Evolutionary conservation across 2,888 invertebrate genomes (phyloP).

Genomic region (Asteroscopus sphinx): DNA sequence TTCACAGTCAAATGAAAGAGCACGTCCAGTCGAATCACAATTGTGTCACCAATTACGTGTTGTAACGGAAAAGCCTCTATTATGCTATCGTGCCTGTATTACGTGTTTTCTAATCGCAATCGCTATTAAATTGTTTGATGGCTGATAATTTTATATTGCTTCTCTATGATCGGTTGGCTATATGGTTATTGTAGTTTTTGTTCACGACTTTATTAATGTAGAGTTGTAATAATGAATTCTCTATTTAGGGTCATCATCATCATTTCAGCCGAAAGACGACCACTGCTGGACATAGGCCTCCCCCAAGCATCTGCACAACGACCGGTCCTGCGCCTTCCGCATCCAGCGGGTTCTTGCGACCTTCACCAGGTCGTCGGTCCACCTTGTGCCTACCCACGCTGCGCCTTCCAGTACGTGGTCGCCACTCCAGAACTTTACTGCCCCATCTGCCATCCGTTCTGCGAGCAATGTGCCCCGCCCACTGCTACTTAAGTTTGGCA

Average conservation of each 20-base stretch:
- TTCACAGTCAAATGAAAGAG: slow-evolving; percentile 37
- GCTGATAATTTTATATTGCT: slow-evolving; percentile 24
- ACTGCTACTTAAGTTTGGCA: too few relatives aligned
- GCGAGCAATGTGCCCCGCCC: too few relatives aligned
- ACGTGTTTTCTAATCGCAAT: slow-evolving; percentile 39
- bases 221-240: neutral
- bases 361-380: too few relatives aligned
- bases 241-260: neutral
- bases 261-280: too few relatives aligned
- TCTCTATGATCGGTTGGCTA: slow-evolving; percentile 21
- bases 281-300: too few relatives aligned
- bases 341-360: too few relatives aligned
- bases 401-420: too few relatives aligned
- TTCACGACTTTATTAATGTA: slow-evolving; percentile 8
- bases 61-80: slow-evolving; percentile 38
- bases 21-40: slow-evolving; percentile 19
- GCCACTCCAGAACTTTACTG: too few relatives aligned
- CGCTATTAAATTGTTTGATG: slow-evolving; percentile 41
- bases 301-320: too few relatives aligned
- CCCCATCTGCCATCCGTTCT: too few relatives aligned
- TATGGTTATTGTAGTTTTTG: slow-evolving; percentile 8
- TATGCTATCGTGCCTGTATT: slow-evolving; percentile 38
- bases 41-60: slow-evolving; percentile 43
- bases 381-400: too few relatives aligned
- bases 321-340: too few relatives aligned